Conservation (phyloP, 1,140 invertebrate species). For the Drosophila carrolli region DNA sequence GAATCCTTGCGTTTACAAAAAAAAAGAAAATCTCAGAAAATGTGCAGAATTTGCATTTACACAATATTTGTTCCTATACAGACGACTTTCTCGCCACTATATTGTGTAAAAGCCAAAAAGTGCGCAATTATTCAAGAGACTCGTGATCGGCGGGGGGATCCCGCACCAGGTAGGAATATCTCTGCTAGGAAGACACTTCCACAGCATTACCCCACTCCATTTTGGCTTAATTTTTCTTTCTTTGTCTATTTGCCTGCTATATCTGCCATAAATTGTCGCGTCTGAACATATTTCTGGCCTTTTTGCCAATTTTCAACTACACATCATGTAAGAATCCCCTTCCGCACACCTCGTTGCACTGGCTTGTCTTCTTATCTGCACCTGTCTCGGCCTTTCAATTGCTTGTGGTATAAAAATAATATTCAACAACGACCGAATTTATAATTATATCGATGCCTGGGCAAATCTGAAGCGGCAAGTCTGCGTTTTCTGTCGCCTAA, state of each 20-base stretch:
- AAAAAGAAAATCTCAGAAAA: slow-evolving; percentile 40
- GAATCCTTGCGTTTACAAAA: slow-evolving; percentile 53
- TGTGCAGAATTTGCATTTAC: slow-evolving; percentile 55
- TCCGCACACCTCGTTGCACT: slow-evolving; percentile 2
- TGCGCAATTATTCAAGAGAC: slow-evolving; percentile 74
- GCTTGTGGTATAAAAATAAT: slow-evolving; percentile 31
- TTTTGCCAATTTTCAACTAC: slow-evolving; percentile 75
- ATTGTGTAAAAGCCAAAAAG: slow-evolving; percentile 41
- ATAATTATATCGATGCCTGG: slow-evolving; percentile 52
- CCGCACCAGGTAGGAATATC: slow-evolving; percentile 15
- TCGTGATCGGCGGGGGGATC: slow-evolving; percentile 38
- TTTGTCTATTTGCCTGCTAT: slow-evolving; percentile 49
- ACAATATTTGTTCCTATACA: slow-evolving; percentile 33
- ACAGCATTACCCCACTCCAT: neutral
- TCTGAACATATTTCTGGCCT: slow-evolving; percentile 61
- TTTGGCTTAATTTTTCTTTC: slow-evolving; percentile 25
- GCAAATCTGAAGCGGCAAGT: slow-evolving; percentile 30
- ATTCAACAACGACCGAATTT: slow-evolving; percentile 32
- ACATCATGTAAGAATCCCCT: slow-evolving; percentile 70
- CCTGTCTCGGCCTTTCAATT: slow-evolving; percentile 59
- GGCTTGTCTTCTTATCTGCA: slow-evolving; percentile 64
- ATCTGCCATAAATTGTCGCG: slow-evolving; percentile 69
- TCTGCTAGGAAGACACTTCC: neutral
- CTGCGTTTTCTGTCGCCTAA: slow-evolving; percentile 4
- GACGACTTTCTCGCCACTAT: slow-evolving; percentile 7